These are phyloP conservation scores for Taeniopygia guttata DNA, from an alignment of 2,797 vertebrate genomes.

Conservation along the genomic window DNA sequence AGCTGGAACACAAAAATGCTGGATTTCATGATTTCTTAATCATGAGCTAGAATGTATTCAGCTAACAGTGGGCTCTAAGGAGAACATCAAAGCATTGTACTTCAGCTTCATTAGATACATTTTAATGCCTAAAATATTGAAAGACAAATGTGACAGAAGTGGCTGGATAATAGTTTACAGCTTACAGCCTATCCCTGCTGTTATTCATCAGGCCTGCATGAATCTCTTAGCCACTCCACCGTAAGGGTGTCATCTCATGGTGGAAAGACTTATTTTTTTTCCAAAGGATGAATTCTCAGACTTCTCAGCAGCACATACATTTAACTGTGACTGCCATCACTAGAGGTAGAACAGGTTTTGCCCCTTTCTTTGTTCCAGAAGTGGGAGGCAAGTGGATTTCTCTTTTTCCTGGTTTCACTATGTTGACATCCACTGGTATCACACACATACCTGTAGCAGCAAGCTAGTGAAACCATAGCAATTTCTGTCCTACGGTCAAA, in stretches of 20 bases:
- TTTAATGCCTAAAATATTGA: conserved; percentile 29
- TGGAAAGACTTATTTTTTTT: conserved; percentile 21
- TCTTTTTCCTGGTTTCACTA: conserved; percentile 21
- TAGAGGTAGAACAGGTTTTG: conserved; percentile 11
- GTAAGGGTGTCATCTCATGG: conserved; percentile 31
- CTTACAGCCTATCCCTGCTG: not conserved
- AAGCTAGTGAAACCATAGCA: not conserved
- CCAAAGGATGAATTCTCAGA: conserved; percentile 43
- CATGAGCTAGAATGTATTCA: not conserved
- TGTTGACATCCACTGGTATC: not conserved
- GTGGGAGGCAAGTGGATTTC: conserved; percentile 16
- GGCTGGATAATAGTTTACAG: conserved; percentile 25
- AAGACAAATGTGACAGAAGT: conserved; percentile 29
- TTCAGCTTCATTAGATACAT: conserved; percentile 30
- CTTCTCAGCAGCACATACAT: conserved; percentile 5
- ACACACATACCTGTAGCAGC: not conserved
- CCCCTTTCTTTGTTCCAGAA: conserved; percentile 52
- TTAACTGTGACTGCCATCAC: conserved; percentile 10
- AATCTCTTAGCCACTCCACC: conserved; percentile 14
- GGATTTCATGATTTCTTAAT: not conserved
- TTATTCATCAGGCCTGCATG: conserved; percentile 18
- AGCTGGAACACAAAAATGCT: conserved; percentile 11
- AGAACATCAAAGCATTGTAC: conserved; percentile 14
- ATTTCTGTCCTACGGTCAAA: not conserved
- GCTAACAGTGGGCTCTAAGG: conserved; percentile 13